These are phyloP conservation scores for Rousettus madagascariensis DNA, from an alignment of 2,797 vertebrate genomes.

Conservation along the genomic window DNA sequence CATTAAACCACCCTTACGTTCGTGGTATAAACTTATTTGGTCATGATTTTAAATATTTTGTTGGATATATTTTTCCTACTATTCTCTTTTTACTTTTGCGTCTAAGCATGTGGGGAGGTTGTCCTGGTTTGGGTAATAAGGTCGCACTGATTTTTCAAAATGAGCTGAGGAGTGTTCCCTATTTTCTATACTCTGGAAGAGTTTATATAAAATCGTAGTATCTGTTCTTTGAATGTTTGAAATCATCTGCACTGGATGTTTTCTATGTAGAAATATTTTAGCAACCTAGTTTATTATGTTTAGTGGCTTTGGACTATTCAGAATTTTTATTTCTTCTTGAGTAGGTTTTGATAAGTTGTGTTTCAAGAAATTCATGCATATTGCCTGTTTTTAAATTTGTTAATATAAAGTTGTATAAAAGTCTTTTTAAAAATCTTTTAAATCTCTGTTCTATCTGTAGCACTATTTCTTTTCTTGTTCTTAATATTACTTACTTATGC, in stretches of 20 bases:
- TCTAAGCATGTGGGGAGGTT: not conserved
- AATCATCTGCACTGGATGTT: not conserved
- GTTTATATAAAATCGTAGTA: not conserved
- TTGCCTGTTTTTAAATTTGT: not conserved
- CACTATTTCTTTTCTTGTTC: slow-evolving; percentile 31
- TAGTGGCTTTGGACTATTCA: not conserved
- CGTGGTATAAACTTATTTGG: not conserved
- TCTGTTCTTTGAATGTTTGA: not conserved
- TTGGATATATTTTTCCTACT: not conserved
- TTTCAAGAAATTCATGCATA: not conserved
- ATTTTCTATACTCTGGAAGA: not conserved
- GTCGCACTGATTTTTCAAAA: not conserved
- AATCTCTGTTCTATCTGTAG: not conserved
- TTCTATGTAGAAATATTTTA: not conserved
- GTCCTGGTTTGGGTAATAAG: not conserved
- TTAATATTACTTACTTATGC: not conserved
- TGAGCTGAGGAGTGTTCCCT: not conserved
- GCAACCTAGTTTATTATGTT: not conserved
- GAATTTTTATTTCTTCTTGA: slow-evolving; percentile 36
- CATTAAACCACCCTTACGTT: not conserved
- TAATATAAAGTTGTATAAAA: not conserved
- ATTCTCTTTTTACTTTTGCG: not conserved
- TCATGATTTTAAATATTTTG: not conserved
- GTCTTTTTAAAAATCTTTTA: not conserved
- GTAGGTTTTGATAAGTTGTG: not conserved